Conservation (phyloP, 1,140 invertebrate species). For the Diuraphis noxia region DNA sequence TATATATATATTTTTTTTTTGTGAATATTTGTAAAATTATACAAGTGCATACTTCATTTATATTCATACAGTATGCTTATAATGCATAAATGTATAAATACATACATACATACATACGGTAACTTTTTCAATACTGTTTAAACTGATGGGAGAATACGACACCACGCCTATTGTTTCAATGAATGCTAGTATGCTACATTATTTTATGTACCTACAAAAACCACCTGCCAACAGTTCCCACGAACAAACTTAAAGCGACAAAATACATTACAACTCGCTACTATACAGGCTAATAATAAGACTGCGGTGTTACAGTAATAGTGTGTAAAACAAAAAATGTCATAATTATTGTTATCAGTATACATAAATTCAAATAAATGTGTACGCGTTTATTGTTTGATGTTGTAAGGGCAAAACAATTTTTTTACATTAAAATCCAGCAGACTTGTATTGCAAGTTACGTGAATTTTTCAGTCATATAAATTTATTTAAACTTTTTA, state of each 20-base stretch:
- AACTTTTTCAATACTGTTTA: background rate
- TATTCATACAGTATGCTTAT: background rate
- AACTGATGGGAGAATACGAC: background rate
- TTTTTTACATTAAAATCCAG: background rate
- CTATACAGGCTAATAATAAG: background rate
- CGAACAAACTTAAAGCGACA: background rate
- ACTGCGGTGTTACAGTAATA: background rate
- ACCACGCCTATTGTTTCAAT: slow-evolving; percentile 16
- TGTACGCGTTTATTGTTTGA: background rate
- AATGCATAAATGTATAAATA: background rate
- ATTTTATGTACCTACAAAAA: slow-evolving; percentile 8
- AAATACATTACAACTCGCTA: background rate
- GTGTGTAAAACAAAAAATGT: background rate
- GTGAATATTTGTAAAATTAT: background rate
- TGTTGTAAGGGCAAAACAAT: background rate
- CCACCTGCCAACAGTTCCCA: slow-evolving; percentile 43
- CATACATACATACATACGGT: background rate
- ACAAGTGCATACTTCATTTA: background rate
- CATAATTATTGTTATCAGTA: background rate
- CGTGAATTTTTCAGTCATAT: background rate
- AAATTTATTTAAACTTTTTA: background rate
- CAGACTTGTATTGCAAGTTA: background rate
- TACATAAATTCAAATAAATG: background rate
- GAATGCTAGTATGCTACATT: slow-evolving; percentile 11
- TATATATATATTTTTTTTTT: background rate